Evolutionary conservation across 2,113 vertebrate genomes (phyloP).

Genomic region (Neofelis nebulosa): DNA sequence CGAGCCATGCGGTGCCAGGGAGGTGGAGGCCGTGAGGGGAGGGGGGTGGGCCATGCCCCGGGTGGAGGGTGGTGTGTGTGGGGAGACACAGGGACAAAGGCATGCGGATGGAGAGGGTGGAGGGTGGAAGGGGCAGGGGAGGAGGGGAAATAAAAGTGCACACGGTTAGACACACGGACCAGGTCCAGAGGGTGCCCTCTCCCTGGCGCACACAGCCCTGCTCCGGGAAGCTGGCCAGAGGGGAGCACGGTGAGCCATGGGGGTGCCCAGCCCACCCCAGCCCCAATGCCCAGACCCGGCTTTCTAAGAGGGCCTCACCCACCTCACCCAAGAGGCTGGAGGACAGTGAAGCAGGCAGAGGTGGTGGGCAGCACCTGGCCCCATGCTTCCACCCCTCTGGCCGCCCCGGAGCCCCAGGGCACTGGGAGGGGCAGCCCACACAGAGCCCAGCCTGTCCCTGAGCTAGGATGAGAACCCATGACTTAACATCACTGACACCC

Average conservation of each 20-base stretch:
- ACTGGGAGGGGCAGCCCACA: not conserved
- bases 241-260: conserved; percentile 27
- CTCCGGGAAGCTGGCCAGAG: conserved; percentile 71
- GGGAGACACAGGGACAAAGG: conserved; percentile 68
- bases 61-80: conserved; percentile 71
- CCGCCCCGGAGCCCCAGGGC: not conserved
- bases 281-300: conserved; percentile 47
- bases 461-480: not conserved
- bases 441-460: not conserved
- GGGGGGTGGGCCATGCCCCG: conserved; percentile 78
- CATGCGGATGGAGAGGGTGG: conserved; percentile 82
- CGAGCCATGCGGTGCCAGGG: conserved; percentile 90
- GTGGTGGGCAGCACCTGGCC: conserved; percentile 67
- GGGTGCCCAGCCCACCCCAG: conserved; percentile 53
- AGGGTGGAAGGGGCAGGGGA: conserved; percentile 33
- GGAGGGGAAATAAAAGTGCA: conserved; percentile 89
- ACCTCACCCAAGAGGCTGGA: conserved; percentile 64
- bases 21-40: conserved; percentile 91
- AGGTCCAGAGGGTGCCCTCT: conserved; percentile 82
- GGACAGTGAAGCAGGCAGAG: conserved; percentile 82
- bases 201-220: conserved; percentile 70
- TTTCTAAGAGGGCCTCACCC: not conserved
- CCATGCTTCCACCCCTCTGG: not conserved
- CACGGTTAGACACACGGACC: conserved; percentile 85
- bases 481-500: not conserved